Percentiles rank a stretch among this genome's conserved stretches.
These are phyloP conservation scores for Hippolais icterina DNA, from an alignment of 2,113 vertebrate genomes.

Conservation along the genomic window DNA sequence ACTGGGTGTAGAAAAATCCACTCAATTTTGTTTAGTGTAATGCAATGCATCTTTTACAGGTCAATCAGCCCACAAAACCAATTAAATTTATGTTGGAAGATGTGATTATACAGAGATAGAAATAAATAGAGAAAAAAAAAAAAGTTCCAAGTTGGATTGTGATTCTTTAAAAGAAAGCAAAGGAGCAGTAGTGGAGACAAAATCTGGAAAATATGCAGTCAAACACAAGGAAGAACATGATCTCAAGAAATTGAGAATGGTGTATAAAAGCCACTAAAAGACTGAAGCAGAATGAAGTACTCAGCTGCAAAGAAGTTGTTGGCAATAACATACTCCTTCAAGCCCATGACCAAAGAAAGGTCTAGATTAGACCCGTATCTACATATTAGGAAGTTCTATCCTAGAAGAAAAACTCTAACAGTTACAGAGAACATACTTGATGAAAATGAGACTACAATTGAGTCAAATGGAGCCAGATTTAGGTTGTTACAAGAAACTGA, in stretches of 20 bases:
- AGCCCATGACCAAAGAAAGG: neutral
- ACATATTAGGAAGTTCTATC: neutral
- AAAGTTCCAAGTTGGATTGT: neutral
- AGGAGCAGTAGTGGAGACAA: neutral
- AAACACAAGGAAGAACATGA: neutral
- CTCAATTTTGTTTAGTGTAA: neutral
- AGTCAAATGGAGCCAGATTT: neutral
- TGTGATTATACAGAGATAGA: neutral
- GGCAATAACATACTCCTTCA: neutral
- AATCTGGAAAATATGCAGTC: neutral
- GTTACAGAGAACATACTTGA: neutral
- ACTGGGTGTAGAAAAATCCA: neutral
- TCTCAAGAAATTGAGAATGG: neutral
- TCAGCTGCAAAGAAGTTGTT: rapidly evolving
- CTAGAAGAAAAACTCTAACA: neutral
- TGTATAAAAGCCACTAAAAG: neutral
- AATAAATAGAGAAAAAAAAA: neutral
- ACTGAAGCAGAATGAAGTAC: neutral
- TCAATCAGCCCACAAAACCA: neutral
- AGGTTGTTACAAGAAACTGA: neutral
- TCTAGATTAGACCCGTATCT: neutral
- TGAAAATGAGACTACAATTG: neutral
- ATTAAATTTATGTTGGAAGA: neutral
- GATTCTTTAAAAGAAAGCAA: neutral
- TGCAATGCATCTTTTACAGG: neutral